phyloP scores from a whole-genome alignment of 2,113 vertebrate species.

The Hydrolagus affinis region DNA sequence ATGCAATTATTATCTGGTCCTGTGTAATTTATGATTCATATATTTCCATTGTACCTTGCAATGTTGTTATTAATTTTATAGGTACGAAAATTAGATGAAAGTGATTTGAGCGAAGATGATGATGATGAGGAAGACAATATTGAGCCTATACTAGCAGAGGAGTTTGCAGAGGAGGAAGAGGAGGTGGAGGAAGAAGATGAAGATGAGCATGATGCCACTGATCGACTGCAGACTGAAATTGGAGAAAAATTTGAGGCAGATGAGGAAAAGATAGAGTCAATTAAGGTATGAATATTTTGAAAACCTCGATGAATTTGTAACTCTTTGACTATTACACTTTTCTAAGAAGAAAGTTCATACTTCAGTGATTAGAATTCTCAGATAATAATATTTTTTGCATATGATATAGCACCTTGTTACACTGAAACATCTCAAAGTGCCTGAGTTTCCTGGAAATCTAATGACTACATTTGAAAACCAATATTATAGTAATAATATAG shows the following conservation, averaged over 20 bases:
- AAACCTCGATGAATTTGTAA: too few relatives aligned
- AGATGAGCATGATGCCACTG: constrained; percentile 53
- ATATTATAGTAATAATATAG: too few relatives aligned
- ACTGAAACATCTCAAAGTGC: too few relatives aligned
- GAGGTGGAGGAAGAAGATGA: constrained; percentile 62
- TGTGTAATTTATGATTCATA: background rate
- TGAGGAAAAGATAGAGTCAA: constrained; percentile 44
- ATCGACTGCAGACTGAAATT: constrained; percentile 68
- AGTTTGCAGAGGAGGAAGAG: constrained; percentile 66
- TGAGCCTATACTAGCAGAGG: constrained; percentile 65
- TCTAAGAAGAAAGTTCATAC: background rate
- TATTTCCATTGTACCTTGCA: background rate
- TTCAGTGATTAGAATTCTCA: background rate
- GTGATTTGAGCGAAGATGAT: constrained; percentile 32
- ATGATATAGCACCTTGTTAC: too few relatives aligned
- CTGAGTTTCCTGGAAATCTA: too few relatives aligned
- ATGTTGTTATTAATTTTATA: background rate
- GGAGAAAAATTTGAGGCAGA: constrained; percentile 65
- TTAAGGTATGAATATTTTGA: constrained; percentile 54
- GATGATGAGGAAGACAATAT: constrained; percentile 56
- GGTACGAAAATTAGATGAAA: background rate
- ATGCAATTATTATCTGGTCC: background rate
- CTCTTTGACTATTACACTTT: too few relatives aligned
- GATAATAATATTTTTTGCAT: background rate
- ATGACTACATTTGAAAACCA: too few relatives aligned